Base-by-base conservation (phyloP, 2,888 invertebrate genomes). In the Aethes cnicana region DNA sequence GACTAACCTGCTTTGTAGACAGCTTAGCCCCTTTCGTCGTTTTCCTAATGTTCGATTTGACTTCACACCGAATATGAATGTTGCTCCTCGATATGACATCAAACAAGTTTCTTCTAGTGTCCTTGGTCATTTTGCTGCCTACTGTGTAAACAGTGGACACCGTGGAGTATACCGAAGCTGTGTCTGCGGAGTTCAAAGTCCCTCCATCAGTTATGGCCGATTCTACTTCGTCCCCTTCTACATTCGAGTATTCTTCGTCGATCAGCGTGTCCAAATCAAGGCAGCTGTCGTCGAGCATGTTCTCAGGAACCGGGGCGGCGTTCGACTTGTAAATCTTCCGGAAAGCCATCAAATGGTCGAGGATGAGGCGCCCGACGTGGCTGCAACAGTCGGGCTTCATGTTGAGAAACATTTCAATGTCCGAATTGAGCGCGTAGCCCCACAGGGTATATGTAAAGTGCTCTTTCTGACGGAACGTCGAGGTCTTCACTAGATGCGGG, bases 321-420 rank as follows among this genome's bases (percentile, higher is more conserved):
- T 74, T 75, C 0, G 77, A 81, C 64, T 88, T 90, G 56, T 90
- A 90, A 42, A 87, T 86, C 66, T 84, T 90, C 55, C 89, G 82
- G 56, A 92, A 85, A 0, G 91, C 90, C 72, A 88, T 88, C 2
- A 92, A 73, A 56, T 91, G 90, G 46, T 90, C 84, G 12, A 91
- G 78, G 17, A 92, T 83, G 25, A 92, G 83, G 50, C 91, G 73
- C 0, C 92, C 92, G 32, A 92, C 79, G 16, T 86, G 78, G 8
- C 91, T 91, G 70, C 91, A 91, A 8, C 91, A 90, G 60, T 91
- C 91, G 0, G 91, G 91, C 0, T 92, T 77, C 78, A 92, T 83
- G 68, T 91, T 91, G 1, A 92, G 70, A 54, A 92, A 87, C 83
- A 91, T 85, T 67, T 91, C 90, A 12, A 92, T 89, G 60, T 92